Evolutionary conservation across 2,888 invertebrate species (phyloP), one percentile per base, ranked within the genome.

Genomic region (Sturmia bella): DNA sequence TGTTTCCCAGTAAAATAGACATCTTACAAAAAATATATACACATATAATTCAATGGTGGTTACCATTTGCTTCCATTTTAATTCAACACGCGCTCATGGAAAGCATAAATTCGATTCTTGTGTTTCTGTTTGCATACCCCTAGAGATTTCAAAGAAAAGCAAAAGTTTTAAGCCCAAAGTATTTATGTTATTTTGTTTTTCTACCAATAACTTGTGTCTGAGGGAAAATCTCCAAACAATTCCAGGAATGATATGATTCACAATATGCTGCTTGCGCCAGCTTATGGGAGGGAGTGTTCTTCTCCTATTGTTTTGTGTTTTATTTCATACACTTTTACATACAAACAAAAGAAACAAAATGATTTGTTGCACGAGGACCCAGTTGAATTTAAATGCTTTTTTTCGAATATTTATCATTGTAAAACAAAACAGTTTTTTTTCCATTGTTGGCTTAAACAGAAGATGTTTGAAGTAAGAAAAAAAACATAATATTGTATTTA

Each of bases 51-150:
- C n/a, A n/a, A n/a, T n/a, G n/a, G n/a, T n/a, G n/a, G n/a, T 19
- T 19, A 5, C 21, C 7, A 13, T 39, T 17, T 37, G 5, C 4
- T 17, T 57, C 19, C 19, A 57, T 21, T 7, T 57, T 13, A 37
- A 13, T 32, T 32, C 9, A 32, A 3, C 32, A 15, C 32, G 21
- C 19, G 13, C n/a, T n/a, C 5, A 41, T n/a, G 39, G 5, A 41
- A 39, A 13, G 3, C 39, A 57, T 57, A 39, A n/a, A 17, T 45
- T 15, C 39, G 3, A 57, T 57, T 39, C 13, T 7, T n/a, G 13
- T 57, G 19, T 39, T 41, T 57, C 39, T 57, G 57, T 41, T 41
- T 57, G 39, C 57, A n/a, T 57, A 41, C 19, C 32, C 12, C 39
- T 21, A 9, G 9, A 41, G 39, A 21, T 21, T 39, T 15, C 0